Evolutionary conservation across 2,797 vertebrate species (phyloP).

Genomic region (Lates japonicus): DNA sequence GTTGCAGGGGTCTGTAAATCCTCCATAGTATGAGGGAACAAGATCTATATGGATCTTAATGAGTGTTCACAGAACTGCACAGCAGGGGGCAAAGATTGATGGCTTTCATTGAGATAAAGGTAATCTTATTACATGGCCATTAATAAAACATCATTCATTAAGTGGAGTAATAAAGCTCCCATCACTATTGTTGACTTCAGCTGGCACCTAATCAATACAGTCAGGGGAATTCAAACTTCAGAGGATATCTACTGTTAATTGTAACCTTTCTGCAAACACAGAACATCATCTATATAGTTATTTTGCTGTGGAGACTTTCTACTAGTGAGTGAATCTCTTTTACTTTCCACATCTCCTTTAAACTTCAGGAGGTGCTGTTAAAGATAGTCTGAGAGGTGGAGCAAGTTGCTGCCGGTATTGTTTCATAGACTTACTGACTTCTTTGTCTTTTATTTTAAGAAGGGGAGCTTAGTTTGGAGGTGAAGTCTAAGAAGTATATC

Average conservation of each 20-base stretch:
- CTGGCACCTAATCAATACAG: constrained; percentile 74
- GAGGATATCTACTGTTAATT: constrained; percentile 48
- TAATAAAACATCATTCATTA: constrained; percentile 88
- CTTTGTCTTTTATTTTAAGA: constrained; percentile 41
- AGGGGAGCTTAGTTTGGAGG: constrained; percentile 27
- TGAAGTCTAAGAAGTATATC: constrained; percentile 37
- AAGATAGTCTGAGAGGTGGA: constrained; percentile 17
- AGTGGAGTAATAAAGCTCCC: constrained; percentile 82
- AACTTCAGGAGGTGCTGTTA: constrained; percentile 37
- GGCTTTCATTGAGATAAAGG: constrained; percentile 81
- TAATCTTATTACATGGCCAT: constrained; percentile 85
- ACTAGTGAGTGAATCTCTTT: constrained; percentile 5
- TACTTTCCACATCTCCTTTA: background rate
- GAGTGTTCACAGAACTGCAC: constrained; percentile 68
- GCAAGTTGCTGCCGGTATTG: constrained; percentile 17
- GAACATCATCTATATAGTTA: constrained; percentile 16
- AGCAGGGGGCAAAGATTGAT: constrained; percentile 78
- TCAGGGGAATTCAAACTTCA: constrained; percentile 59
- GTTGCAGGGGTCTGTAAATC: constrained; percentile 1
- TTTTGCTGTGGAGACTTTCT: background rate
- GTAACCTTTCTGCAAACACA: constrained; percentile 46
- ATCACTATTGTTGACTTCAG: constrained; percentile 77
- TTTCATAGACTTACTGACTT: constrained; percentile 13
- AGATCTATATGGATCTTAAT: constrained; percentile 68
- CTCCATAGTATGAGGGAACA: constrained; percentile 32